Percentiles rank a stretch among this genome's conserved stretches.
Conservation (phyloP, 2,113 vertebrate genomes). For the Rynchops niger region DNA sequence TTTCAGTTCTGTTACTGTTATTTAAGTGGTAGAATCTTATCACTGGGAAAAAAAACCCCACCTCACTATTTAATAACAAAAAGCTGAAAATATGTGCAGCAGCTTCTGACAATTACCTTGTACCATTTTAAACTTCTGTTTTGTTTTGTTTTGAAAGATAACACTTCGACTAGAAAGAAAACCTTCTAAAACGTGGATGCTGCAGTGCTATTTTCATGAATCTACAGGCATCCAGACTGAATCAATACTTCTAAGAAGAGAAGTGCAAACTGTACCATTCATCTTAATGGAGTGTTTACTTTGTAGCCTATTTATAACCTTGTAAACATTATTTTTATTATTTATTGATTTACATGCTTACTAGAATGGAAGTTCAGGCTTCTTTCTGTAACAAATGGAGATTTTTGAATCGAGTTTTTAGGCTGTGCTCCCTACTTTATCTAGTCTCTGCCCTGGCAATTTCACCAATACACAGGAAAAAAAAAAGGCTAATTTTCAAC, state of each 20-base stretch:
- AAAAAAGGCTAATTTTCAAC: background rate
- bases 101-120: background rate
- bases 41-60: background rate
- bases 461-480: background rate
- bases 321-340: constrained; percentile 35
- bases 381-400: background rate
- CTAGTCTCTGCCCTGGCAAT: background rate
- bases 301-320: constrained; percentile 4
- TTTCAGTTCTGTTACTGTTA: background rate
- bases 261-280: background rate
- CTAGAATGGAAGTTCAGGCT: background rate
- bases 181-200: background rate
- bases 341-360: constrained; percentile 30
- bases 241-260: constrained; percentile 26
- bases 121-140: background rate
- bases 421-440: background rate
- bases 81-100: background rate
- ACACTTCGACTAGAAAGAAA: background rate
- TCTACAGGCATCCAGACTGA: background rate
- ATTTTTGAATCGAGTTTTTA: background rate
- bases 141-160: background rate
- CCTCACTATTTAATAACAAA: background rate
- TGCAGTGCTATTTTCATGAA: background rate
- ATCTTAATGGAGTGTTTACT: constrained; percentile 18
- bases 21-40: background rate